phyloP scores from a whole-genome alignment of 2,888 invertebrate genomes.

The Dasypogon diadema region DNA sequence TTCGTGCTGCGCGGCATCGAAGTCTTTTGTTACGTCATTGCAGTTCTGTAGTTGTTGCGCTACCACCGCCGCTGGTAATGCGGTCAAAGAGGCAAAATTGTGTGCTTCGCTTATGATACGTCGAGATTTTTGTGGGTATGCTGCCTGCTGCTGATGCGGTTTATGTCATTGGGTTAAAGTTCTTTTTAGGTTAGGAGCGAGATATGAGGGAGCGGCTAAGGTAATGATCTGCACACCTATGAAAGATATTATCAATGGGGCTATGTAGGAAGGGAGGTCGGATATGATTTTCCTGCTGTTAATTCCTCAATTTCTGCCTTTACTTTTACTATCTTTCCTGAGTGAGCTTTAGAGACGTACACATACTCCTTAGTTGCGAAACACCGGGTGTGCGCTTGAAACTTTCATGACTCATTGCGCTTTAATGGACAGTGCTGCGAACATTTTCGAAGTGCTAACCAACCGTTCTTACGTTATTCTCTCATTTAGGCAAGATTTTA shows the following conservation, averaged over 20 bases:
- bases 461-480: too few species aligned
- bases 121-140: constrained; percentile 9
- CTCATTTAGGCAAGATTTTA: too few species aligned
- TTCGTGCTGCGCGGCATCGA: constrained; percentile 10
- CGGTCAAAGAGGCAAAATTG: not conserved
- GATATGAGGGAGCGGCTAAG: not conserved
- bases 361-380: too few species aligned
- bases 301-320: not conserved
- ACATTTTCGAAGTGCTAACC: too few species aligned
- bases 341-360: too few species aligned
- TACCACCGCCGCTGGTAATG: not conserved
- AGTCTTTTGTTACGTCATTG: constrained; percentile 43
- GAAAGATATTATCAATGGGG: not conserved
- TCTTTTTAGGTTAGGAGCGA: constrained; percentile 25
- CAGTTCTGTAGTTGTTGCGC: not conserved
- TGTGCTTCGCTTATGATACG: not conserved
- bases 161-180: constrained; percentile 29
- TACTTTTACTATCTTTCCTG: too few species aligned
- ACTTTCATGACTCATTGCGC: too few species aligned
- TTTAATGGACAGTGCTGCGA: too few species aligned
- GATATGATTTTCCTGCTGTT: not conserved
- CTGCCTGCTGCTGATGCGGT: not conserved
- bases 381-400: too few species aligned
- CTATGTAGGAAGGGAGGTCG: not conserved
- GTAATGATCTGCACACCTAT: not conserved